These are phyloP conservation scores for Trichopoda pennipes DNA, from an alignment of 2,888 invertebrate species.

Conservation along the genomic window DNA sequence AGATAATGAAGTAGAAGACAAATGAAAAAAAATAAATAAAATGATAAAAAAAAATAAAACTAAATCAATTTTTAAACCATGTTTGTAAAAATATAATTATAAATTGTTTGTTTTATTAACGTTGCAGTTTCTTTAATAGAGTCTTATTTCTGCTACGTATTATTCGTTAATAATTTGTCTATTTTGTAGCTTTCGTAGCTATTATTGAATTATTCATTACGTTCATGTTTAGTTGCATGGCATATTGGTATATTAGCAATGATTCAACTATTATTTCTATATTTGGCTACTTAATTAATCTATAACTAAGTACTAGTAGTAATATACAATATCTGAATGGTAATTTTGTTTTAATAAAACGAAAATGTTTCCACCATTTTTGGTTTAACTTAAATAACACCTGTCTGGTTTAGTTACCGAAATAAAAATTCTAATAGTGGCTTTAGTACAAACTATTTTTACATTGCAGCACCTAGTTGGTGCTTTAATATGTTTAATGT, in stretches of 20 bases:
- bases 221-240: constrained; percentile 21
- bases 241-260: constrained; percentile 35
- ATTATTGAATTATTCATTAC: constrained; percentile 18
- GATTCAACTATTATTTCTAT: constrained; percentile 29
- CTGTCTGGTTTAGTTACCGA: not conserved
- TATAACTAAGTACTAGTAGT: not conserved
- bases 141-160: not conserved
- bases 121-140: too few species aligned
- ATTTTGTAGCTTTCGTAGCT: not conserved
- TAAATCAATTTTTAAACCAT: too few species aligned
- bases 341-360: constrained; percentile 7
- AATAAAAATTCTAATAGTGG: not conserved
- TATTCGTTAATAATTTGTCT: constrained; percentile 3
- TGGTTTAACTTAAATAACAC: constrained; percentile 18
- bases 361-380: not conserved
- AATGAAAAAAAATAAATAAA: too few species aligned
- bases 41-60: too few species aligned
- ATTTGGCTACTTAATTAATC: not conserved
- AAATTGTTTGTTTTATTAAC: too few species aligned
- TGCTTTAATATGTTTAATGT: too few species aligned
- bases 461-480: constrained; percentile 41
- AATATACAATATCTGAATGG: not conserved
- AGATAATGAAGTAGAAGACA: too few species aligned
- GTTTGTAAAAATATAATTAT: too few species aligned
- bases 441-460: constrained; percentile 1